A percentile compares a stretch with the other conserved stretches of the same genome.
Evolutionary conservation across 2,113 vertebrate genomes (phyloP).

Genomic region (Petrocephalus zakoni): DNA sequence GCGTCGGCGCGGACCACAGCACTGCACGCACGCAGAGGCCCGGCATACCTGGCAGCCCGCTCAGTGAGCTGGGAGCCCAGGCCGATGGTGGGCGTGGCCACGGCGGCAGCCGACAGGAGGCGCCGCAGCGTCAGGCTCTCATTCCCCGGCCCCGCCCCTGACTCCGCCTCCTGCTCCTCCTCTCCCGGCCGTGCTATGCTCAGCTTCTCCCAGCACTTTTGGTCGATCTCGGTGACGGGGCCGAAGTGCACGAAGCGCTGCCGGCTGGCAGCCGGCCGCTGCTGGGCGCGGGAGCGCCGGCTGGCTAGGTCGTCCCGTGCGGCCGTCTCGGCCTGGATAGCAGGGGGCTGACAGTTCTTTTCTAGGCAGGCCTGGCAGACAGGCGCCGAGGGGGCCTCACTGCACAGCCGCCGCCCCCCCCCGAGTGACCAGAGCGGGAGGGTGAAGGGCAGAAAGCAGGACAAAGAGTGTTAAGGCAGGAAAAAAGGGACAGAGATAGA

Average conservation of each 20-base stretch:
- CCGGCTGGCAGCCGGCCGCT: slow-evolving; percentile 53
- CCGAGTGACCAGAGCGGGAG: slow-evolving; percentile 36
- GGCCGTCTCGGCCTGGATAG: slow-evolving; percentile 60
- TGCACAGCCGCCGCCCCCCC: slow-evolving; percentile 42
- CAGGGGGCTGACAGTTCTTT: slow-evolving; percentile 54
- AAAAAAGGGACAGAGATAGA: background rate
- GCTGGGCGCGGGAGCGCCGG: slow-evolving; percentile 65
- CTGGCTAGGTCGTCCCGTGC: slow-evolving; percentile 59
- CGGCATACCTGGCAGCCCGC: slow-evolving; percentile 58
- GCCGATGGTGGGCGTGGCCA: slow-evolving; percentile 61
- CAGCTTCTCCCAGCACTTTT: slow-evolving; percentile 68
- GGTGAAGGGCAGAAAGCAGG: background rate
- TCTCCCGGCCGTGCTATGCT: slow-evolving; percentile 56
- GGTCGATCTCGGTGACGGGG: slow-evolving; percentile 86
- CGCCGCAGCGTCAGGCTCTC: slow-evolving; percentile 55
- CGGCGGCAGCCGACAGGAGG: slow-evolving; percentile 58
- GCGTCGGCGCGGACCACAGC: background rate
- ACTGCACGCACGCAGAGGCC: background rate
- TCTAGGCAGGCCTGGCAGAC: slow-evolving; percentile 63
- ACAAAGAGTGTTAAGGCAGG: slow-evolving; percentile 3
- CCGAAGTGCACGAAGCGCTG: slow-evolving; percentile 87
- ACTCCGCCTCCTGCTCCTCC: slow-evolving; percentile 47
- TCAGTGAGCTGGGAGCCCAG: slow-evolving; percentile 59
- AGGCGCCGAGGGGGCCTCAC: slow-evolving; percentile 53
- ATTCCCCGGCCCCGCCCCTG: slow-evolving; percentile 27